A percentile compares a stretch with the other conserved stretches of the same genome.
Evolutionary conservation across 1,140 invertebrate genomes (phyloP).

Genomic region (Drosophila tropicalis): DNA sequence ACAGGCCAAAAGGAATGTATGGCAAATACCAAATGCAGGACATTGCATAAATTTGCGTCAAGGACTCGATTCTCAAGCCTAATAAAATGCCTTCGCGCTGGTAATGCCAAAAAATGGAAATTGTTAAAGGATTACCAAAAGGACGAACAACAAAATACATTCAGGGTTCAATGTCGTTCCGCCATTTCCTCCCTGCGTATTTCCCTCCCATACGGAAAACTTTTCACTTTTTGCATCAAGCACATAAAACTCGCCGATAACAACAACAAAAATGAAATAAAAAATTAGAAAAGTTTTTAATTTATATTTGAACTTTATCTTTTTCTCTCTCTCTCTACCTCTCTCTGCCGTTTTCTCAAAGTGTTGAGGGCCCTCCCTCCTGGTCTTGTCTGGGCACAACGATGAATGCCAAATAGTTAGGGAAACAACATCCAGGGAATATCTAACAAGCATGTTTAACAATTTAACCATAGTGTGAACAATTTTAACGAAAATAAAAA

Average conservation of each 20-base stretch:
- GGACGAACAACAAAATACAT: constrained; percentile 42
- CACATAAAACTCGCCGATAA: constrained; percentile 71
- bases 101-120: constrained; percentile 61
- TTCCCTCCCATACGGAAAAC: constrained; percentile 29
- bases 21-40: constrained; percentile 55
- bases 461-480: constrained; percentile 14
- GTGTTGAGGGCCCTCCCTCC: constrained; percentile 49
- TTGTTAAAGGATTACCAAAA: constrained; percentile 68
- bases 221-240: constrained; percentile 75
- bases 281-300: constrained; percentile 77
- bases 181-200: constrained; percentile 21
- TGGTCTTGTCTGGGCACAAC: not conserved
- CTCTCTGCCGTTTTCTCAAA: constrained; percentile 45
- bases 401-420: constrained; percentile 66
- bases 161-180: constrained; percentile 65
- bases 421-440: constrained; percentile 33
- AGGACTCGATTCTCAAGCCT: constrained; percentile 17
- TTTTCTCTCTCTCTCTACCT: not conserved
- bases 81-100: constrained; percentile 36
- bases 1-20: constrained; percentile 69
- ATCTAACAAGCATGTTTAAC: constrained; percentile 13
- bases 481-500: not conserved
- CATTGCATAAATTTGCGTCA: constrained; percentile 61
- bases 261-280: constrained; percentile 37
- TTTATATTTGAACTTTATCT: constrained; percentile 79